Evolutionary conservation across 2,888 invertebrate species (phyloP), one percentile per base, ranked within the genome.

Genomic region (Nemapogon koenigi): DNA sequence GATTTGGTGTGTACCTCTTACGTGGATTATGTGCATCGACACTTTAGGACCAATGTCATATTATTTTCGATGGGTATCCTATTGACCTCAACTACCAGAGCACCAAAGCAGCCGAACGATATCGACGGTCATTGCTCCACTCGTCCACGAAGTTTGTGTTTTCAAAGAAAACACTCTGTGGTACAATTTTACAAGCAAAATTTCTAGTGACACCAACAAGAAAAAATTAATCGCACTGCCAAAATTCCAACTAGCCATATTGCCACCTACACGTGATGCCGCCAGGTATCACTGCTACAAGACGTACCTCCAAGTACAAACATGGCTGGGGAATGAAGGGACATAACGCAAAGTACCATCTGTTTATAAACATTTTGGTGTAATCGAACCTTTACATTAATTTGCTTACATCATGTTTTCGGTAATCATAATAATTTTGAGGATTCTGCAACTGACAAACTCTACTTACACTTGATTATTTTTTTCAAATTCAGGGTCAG

Each of bases 191-290:
- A 33, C 37, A 41, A 37, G 33, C 22, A 8, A 41, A 36, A 31
- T 40, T 42, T 19, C 6, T 40, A 15, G 38, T 11, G 43, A 45
- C 39, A 40, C 37, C 15, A 39, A 32, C 31, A 41, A 40, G 29
- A 35, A 36, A 19, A 37, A 25, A 15, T 40, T 40, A 14, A 40
- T 42, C 17, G 10, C 40, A 30, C 35, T 46, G 40, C 8, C 22
- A 13, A 35, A 35, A 26, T 11, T 26, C 22, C 22, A 35, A 35
- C 18, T 35, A 16, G 35, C 22, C 22, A 19, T n/a, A 14, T 19
- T 35, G 26, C 35, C 35, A 10, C 35, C 35, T 25, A 35, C 35
- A 16, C 4, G 3, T 3, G 18, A 35, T 14, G 35, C 35, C 8
- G 22, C 35, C 22, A 35, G 11, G 4, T 19, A 35, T 17, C 35